Percentiles rank a stretch among this genome's conserved stretches.
Evolutionary conservation across 2,888 invertebrate species (phyloP).

Genomic region (Aelia acuminata): DNA sequence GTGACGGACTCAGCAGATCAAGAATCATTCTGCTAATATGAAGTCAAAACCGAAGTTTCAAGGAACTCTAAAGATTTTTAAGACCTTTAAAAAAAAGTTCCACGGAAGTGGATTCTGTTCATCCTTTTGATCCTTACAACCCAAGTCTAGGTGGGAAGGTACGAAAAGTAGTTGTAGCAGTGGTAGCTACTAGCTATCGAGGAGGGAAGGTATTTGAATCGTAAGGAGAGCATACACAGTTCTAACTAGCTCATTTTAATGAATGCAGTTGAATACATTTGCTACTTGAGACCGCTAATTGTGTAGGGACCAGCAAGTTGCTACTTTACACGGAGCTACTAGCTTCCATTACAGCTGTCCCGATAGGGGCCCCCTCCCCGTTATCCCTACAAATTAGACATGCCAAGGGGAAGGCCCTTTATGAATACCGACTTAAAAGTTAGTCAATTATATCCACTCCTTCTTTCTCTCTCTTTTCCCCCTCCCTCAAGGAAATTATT

Average conservation of each 20-base stretch:
- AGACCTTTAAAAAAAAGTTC: too few relatives aligned
- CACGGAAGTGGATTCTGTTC: not conserved
- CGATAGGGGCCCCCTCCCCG: not conserved
- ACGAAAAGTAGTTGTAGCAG: not conserved
- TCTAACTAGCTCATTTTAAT: constrained; percentile 35
- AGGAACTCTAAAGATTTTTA: too few relatives aligned
- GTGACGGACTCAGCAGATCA: too few relatives aligned
- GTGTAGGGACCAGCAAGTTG: constrained; percentile 5
- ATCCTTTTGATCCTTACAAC: not conserved
- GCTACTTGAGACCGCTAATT: constrained; percentile 25
- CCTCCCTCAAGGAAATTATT: constrained; percentile 22
- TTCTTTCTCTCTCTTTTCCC: not conserved
- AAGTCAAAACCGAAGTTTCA: too few relatives aligned
- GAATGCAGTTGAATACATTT: constrained; percentile 41
- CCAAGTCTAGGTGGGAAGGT: not conserved
- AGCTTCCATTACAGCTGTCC: constrained; percentile 29
- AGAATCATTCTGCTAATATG: too few relatives aligned
- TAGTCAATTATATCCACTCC: constrained; percentile 31
- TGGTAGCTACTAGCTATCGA: not conserved
- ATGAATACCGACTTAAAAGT: constrained; percentile 38
- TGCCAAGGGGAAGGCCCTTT: not conserved
- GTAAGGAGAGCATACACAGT: not conserved
- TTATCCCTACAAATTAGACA: constrained; percentile 28
- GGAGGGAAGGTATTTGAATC: not conserved
- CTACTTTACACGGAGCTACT: constrained; percentile 23